These are phyloP conservation scores for Rhopalosiphum maidis DNA, from an alignment of 1,140 invertebrate species.

Conservation along the genomic window DNA sequence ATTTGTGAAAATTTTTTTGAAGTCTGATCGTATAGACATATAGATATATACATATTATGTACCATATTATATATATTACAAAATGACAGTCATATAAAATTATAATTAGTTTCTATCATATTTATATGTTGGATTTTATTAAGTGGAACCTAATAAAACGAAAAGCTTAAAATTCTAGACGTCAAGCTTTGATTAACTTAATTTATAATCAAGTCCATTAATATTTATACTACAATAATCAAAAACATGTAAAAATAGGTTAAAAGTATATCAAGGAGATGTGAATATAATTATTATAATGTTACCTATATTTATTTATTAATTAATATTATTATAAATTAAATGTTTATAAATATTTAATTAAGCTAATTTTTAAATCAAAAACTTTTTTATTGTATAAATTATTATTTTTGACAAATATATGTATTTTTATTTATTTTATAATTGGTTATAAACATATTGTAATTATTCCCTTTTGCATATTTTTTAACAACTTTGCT, in stretches of 20 bases:
- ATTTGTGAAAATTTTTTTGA: slow-evolving; percentile 53
- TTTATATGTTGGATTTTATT: background rate
- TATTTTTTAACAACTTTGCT: background rate
- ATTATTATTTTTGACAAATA: slow-evolving; percentile 22
- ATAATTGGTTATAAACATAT: background rate
- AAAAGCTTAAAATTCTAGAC: background rate
- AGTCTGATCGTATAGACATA: slow-evolving; percentile 54
- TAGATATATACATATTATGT: slow-evolving; percentile 18
- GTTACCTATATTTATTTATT: slow-evolving; percentile 51
- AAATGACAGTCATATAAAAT: slow-evolving; percentile 35
- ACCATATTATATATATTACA: slow-evolving; percentile 25
- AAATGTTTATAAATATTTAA: background rate
- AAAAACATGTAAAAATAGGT: background rate
- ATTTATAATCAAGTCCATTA: background rate
- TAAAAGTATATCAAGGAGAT: background rate
- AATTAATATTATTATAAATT: slow-evolving; percentile 7
- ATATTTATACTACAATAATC: background rate
- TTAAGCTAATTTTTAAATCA: slow-evolving; percentile 31
- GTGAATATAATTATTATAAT: background rate
- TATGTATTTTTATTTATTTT: slow-evolving; percentile 39
- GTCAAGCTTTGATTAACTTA: background rate
- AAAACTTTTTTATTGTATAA: slow-evolving; percentile 24
- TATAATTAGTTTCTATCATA: background rate
- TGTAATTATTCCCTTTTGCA: background rate
- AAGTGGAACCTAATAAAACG: background rate